Conservation (phyloP, 1,140 invertebrate species). For the Drosophila punjabiensis region DNA sequence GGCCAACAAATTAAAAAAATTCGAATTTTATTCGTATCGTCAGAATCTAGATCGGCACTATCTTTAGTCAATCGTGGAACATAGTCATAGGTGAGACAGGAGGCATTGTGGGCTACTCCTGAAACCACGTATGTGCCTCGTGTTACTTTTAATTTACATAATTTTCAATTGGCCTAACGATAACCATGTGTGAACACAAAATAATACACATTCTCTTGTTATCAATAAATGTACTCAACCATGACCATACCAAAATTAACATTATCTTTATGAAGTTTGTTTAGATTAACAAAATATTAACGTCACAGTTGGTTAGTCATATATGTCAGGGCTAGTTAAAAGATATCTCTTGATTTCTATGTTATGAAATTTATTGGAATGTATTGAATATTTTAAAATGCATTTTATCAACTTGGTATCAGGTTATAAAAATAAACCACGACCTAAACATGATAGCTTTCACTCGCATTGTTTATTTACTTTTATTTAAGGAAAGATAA, state of each 20-base stretch:
- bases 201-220: background rate
- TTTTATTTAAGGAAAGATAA: background rate
- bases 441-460: background rate
- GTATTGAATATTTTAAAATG: background rate
- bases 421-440: background rate
- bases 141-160: background rate
- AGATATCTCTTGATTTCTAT: background rate
- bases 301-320: background rate
- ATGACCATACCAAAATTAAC: background rate
- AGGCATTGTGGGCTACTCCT: no score
- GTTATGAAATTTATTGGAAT: background rate
- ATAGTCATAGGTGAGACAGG: background rate
- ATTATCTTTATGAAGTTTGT: background rate
- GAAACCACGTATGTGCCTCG: background rate
- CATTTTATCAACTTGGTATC: background rate
- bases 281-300: background rate
- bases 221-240: background rate
- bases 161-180: background rate
- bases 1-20: no score
- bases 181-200: background rate
- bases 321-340: background rate
- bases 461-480: background rate
- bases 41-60: background rate
- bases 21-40: no score
- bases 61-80: background rate